These are phyloP conservation scores for Petrocephalus schoutedeni DNA, from an alignment of 2,797 vertebrate species.

Conservation along the genomic window DNA sequence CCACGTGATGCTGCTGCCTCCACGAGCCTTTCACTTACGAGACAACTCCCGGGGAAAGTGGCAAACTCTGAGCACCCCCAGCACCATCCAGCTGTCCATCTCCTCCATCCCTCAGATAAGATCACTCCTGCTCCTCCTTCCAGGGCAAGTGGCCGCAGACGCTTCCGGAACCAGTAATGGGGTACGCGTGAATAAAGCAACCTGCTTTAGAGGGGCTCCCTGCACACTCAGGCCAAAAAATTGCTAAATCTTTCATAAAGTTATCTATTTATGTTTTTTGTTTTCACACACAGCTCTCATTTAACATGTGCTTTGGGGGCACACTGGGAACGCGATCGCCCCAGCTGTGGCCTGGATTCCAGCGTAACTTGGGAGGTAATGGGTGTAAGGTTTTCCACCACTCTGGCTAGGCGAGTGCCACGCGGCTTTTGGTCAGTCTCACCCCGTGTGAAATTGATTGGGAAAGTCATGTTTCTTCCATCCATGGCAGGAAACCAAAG, in stretches of 20 bases:
- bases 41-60: neutral
- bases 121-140: neutral
- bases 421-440: neutral
- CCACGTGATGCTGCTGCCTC: neutral
- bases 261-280: neutral
- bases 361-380: neutral
- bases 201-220: neutral
- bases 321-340: neutral
- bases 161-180: neutral
- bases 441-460: neutral
- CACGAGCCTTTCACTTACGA: neutral
- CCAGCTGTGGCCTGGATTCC: neutral
- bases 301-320: neutral
- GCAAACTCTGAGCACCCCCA: neutral
- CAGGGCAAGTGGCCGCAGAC: neutral
- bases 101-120: neutral
- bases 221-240: neutral
- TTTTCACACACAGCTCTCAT: slow-evolving; percentile 18
- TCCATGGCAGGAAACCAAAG: neutral
- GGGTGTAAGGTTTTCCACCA: neutral
- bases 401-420: neutral
- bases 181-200: neutral
- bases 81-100: neutral
- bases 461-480: neutral
- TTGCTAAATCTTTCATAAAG: neutral